Evolutionary conservation across 2,797 vertebrate species (phyloP), one percentile per base, ranked within the genome.

Genomic region (Enteromius unitaeniatus): DNA sequence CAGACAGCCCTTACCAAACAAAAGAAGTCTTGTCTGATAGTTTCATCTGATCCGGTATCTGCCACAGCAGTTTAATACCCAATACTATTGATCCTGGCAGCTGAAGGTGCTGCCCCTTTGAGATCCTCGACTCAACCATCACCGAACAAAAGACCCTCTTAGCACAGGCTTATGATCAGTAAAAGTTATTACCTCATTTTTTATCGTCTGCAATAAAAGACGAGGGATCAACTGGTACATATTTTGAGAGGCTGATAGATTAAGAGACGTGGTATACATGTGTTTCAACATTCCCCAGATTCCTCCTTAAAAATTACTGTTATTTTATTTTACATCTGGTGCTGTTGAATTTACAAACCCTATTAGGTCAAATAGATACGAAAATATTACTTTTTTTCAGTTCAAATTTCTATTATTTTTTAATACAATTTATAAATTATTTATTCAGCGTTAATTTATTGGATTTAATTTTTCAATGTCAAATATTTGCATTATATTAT

Each of bases 121-220:
- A 84, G 62, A 60, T 53, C 73, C 68, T 31, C 6, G 37, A 10
- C 64, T 67, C 75, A 82, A 67, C 67, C 58, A 49, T 78, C 73
- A 23, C 31, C 28, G 58, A 65, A 84, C 72, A 65, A 85, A 64
- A 68, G 68, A 82, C 34, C 67, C 72, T 73, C 70, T 86, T 47
- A 79, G 58, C 55, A 64, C 31, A 82, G 45, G 82, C 53, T n/a
- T 65, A 21, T 86, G 88, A 93, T 93, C 91, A 93, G 91, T 93
- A 92, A 90, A 88, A 78, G 78, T 86, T 88, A 91, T 90, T 88
- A 73, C 78, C 62, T n/a, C 49, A 85, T 70, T 34, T 92, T 83
- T 94, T 91, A 92, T 88, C 85, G 49, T 69, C 53, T 49, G 55
- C 84, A 83, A 51, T 92, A 92, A 92, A 93, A 92, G 91, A 88